Conservation (phyloP, 2,113 vertebrate species). For the Phalacrocorax carbo region DNA sequence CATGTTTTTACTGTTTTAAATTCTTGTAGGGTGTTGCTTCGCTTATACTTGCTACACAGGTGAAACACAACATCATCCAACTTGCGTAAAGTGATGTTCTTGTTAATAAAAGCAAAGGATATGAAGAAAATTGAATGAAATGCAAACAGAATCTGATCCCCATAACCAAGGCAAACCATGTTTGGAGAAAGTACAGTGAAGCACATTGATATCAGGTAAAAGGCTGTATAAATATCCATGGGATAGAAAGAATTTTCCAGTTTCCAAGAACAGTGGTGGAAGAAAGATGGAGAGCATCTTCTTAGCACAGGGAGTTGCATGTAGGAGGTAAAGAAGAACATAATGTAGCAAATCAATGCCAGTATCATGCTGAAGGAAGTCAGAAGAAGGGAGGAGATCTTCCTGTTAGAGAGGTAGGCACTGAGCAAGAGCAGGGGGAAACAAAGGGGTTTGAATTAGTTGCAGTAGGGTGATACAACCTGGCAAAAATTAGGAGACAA, state of each 20-base stretch:
- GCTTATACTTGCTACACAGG: background rate
- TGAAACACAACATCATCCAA: background rate
- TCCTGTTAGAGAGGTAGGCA: background rate
- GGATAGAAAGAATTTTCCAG: background rate
- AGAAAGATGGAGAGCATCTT: background rate
- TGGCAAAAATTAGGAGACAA: background rate
- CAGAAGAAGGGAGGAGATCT: slow-evolving; percentile 5
- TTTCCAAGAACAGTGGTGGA: background rate
- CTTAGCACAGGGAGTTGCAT: slow-evolving; percentile 4
- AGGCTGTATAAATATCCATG: slow-evolving; percentile 25
- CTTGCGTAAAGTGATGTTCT: background rate
- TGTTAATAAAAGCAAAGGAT: background rate
- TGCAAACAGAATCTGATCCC: background rate
- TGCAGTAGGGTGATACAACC: background rate
- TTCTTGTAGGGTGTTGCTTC: background rate
- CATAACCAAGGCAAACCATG: background rate
- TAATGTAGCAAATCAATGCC: slow-evolving; percentile 14
- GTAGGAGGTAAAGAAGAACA: background rate
- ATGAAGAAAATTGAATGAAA: background rate
- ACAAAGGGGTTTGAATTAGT: background rate
- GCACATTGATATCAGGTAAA: background rate
- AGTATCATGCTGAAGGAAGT: background rate
- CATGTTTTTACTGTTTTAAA: background rate
- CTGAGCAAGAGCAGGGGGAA: background rate
- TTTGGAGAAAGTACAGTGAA: background rate